These are phyloP conservation scores for Camelus bactrianus DNA, from an alignment of 2,113 vertebrate species.

Conservation along the genomic window DNA sequence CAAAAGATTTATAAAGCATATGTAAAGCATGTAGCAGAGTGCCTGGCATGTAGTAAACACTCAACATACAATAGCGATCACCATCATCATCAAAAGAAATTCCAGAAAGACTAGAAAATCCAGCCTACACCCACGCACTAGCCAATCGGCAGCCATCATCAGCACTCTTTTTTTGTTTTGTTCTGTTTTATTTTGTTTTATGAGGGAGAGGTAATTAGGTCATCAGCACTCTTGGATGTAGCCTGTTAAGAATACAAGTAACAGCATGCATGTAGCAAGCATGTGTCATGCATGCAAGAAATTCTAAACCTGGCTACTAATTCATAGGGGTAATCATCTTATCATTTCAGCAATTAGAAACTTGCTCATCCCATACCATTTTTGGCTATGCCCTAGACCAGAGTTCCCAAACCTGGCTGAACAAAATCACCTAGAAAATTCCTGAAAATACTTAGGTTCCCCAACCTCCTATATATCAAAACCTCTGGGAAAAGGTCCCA, in stretches of 20 bases:
- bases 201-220: too few species aligned
- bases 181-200: too few species aligned
- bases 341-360: not conserved
- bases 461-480: not conserved
- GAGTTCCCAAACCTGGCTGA: not conserved
- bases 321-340: not conserved
- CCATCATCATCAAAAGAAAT: not conserved
- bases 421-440: constrained; percentile 22
- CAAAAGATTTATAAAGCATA: not conserved
- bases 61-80: not conserved
- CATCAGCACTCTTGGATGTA: not conserved
- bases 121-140: not conserved
- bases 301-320: constrained; percentile 21
- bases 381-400: not conserved
- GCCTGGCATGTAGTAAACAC: not conserved
- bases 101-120: not conserved
- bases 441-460: not conserved
- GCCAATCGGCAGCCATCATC: not conserved
- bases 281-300: not conserved
- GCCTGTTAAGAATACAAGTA: not conserved
- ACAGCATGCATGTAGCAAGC: not conserved
- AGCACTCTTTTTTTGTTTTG: not conserved
- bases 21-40: not conserved
- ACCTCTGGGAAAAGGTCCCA: not conserved
- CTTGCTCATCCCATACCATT: not conserved